phyloP scores from a whole-genome alignment of 2,888 invertebrate species.

The Ethmia dodecea region DNA sequence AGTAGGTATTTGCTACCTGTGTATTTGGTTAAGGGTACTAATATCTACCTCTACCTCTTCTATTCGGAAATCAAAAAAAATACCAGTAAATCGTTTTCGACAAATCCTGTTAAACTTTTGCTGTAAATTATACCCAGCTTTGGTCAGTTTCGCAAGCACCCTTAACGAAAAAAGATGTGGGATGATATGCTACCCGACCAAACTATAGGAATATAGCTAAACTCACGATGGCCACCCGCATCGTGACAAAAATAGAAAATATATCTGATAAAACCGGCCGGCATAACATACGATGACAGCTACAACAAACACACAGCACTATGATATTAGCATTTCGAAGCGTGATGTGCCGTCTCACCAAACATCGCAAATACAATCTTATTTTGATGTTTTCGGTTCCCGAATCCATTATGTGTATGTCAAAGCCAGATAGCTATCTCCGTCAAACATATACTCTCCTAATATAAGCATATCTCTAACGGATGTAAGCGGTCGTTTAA shows the following conservation, averaged over 20 bases:
- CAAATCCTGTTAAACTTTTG: no score
- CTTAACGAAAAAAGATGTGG: conserved; percentile 50
- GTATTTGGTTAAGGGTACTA: no score
- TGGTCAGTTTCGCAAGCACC: no score
- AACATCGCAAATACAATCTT: conserved; percentile 1
- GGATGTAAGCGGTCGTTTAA: background rate
- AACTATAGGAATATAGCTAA: conserved; percentile 36
- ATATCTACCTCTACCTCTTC: no score
- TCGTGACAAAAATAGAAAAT: conserved; percentile 62
- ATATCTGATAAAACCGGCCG: conserved; percentile 45
- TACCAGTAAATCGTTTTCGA: no score
- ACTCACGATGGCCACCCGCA: conserved; percentile 49
- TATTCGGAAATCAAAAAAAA: no score
- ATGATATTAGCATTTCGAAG: conserved; percentile 22
- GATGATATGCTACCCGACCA: conserved; percentile 16
- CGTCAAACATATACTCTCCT: background rate
- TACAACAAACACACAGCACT: conserved; percentile 36
- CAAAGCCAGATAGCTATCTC: no score
- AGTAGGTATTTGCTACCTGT: no score
- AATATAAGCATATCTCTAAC: background rate
- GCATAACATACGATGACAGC: conserved; percentile 51
- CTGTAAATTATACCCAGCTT: background rate
- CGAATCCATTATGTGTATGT: no score
- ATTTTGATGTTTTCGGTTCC: background rate
- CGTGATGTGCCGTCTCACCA: conserved; percentile 26